A percentile compares a stretch with the other conserved stretches of the same genome.
Evolutionary conservation across 2,113 vertebrate genomes (phyloP).

Genomic region (Mixornis gularis): DNA sequence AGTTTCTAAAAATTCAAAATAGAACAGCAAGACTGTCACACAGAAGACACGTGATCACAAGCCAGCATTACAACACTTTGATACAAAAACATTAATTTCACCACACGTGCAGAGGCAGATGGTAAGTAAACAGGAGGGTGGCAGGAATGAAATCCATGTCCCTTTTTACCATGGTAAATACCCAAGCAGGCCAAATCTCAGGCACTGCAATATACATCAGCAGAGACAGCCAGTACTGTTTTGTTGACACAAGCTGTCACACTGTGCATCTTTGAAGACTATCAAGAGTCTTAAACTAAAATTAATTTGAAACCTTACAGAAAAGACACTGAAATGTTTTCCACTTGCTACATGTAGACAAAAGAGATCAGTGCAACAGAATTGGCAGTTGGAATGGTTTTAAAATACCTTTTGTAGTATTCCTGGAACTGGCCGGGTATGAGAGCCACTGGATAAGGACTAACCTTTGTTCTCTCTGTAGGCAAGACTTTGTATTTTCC

Average conservation of each 20-base stretch:
- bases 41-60: accelerated
- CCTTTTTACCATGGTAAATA: background rate
- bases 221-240: background rate
- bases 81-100: background rate
- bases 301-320: background rate
- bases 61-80: background rate
- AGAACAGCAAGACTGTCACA: background rate
- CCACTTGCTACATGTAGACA: background rate
- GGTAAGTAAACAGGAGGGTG: background rate
- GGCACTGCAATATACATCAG: background rate
- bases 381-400: background rate
- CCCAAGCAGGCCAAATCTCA: background rate
- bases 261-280: background rate
- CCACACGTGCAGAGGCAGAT: background rate
- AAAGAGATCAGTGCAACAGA: background rate
- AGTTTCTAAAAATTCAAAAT: background rate
- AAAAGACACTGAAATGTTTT: background rate
- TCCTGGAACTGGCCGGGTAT: constrained; percentile 99
- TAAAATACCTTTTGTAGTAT: constrained; percentile 91
- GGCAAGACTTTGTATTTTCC: constrained; percentile 91
- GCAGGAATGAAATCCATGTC: background rate
- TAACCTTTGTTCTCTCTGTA: constrained; percentile 87
- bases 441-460: constrained; percentile 94
- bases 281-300: background rate
- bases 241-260: background rate